Evolutionary conservation across 2,113 vertebrate species (phyloP).

Genomic region (Miniopterus natalensis): DNA sequence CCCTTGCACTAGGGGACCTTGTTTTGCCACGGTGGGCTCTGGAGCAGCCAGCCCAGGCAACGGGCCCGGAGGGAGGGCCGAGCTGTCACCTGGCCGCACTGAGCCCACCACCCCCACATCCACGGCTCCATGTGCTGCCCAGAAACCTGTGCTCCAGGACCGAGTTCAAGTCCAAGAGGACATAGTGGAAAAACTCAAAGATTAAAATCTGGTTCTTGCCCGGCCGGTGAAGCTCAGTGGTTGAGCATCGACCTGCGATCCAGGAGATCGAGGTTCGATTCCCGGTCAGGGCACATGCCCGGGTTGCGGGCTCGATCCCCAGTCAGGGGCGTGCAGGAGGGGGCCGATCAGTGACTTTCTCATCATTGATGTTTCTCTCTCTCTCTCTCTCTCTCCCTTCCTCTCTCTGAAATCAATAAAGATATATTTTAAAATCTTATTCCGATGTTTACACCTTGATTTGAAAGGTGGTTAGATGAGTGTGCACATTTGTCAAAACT

Average conservation of each 20-base stretch:
- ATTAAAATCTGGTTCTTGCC: not conserved
- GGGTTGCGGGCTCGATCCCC: too few species aligned
- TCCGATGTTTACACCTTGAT: not conserved
- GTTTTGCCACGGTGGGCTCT: not conserved
- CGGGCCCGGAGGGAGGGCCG: fast-evolving
- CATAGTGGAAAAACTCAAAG: not conserved
- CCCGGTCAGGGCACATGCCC: too few species aligned
- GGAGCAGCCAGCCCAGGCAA: not conserved
- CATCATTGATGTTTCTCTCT: too few species aligned
- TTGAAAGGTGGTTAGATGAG: not conserved
- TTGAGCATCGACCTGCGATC: too few species aligned
- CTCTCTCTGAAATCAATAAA: too few species aligned
- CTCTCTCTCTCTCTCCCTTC: too few species aligned
- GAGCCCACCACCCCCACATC: not conserved
- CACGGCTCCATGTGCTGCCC: fast-evolving
- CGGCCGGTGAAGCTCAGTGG: too few species aligned
- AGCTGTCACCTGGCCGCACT: fast-evolving
- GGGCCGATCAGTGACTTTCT: too few species aligned
- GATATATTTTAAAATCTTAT: not conserved
- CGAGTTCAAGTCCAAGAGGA: not conserved
- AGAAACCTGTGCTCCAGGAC: not conserved
- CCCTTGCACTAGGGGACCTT: not conserved
- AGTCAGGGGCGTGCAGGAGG: too few species aligned
- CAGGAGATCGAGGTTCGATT: too few species aligned
- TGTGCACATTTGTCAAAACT: not conserved